Percentiles rank a stretch among this genome's conserved stretches.
Evolutionary conservation across 2,797 vertebrate species (phyloP).

Genomic region (Eremophila alpestris): DNA sequence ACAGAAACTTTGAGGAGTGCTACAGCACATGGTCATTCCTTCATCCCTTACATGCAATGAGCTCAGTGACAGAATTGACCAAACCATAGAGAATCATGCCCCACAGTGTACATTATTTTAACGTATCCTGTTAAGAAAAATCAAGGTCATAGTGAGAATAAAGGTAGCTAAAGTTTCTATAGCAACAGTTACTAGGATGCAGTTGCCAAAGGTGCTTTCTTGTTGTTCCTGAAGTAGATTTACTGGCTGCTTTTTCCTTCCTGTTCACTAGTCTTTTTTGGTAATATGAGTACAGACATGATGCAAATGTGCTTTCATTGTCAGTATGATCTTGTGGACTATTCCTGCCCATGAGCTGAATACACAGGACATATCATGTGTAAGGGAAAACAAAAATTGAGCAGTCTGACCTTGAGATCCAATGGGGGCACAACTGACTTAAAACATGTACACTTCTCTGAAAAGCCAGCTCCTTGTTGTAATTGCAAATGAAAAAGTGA

Average conservation of each 20-base stretch:
- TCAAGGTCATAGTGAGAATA: constrained; percentile 63
- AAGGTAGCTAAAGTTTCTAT: constrained; percentile 73
- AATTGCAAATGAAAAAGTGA: neutral
- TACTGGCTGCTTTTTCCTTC: constrained; percentile 33
- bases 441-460: neutral
- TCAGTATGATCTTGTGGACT: neutral
- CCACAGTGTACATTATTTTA: neutral
- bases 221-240: constrained; percentile 50
- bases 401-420: constrained; percentile 11
- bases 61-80: constrained; percentile 12
- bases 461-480: neutral
- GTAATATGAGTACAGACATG: constrained; percentile 4
- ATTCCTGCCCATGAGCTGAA: constrained; percentile 17
- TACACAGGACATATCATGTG: neutral
- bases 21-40: neutral
- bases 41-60: neutral
- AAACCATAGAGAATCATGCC: neutral
- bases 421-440: neutral
- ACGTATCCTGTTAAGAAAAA: constrained; percentile 52
- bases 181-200: constrained; percentile 70
- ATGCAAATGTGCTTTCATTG: constrained; percentile 40
- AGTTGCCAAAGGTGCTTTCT: constrained; percentile 67
- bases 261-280: constrained; percentile 26
- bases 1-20: neutral
- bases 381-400: neutral